A percentile compares a stretch with the other conserved stretches of the same genome.
Conservation (phyloP, 2,113 vertebrate genomes). For the Cygnus atratus region DNA sequence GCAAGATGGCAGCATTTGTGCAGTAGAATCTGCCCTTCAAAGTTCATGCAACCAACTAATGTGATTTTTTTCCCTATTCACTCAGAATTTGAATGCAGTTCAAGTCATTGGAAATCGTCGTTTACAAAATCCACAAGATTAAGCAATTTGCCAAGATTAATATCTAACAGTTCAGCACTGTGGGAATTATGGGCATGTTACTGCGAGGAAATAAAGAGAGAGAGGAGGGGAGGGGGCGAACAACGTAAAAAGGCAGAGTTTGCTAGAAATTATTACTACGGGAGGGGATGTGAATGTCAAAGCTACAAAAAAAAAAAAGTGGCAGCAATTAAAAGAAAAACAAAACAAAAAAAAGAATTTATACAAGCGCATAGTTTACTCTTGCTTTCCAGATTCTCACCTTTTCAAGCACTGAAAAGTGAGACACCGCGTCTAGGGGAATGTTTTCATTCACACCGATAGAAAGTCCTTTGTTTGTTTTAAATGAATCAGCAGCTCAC, state of each 20-base stretch:
- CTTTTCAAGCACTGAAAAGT: conserved; percentile 80
- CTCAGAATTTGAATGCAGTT: conserved; percentile 78
- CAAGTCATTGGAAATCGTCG: conserved; percentile 74
- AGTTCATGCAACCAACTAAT: conserved; percentile 84
- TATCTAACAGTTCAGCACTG: conserved; percentile 78
- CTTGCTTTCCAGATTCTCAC: conserved; percentile 82
- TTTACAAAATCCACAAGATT: conserved; percentile 81
- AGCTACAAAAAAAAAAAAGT: conserved; percentile 62
- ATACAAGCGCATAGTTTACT: conserved; percentile 83
- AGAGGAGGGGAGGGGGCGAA: not conserved
- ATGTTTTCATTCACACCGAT: conserved; percentile 82
- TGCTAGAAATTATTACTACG: conserved; percentile 72
- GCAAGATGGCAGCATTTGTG: conserved; percentile 84
- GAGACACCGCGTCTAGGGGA: conserved; percentile 83
- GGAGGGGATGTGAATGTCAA: conserved; percentile 72
- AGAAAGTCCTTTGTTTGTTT: conserved; percentile 72
- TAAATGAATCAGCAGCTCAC: conserved; percentile 85
- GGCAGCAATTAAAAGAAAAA: conserved; percentile 55
- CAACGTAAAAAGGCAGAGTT: conserved; percentile 72
- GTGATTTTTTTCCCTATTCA: conserved; percentile 69
- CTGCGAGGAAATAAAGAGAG: conserved; percentile 52
- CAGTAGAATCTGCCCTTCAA: conserved; percentile 80
- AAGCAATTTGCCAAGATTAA: conserved; percentile 81
- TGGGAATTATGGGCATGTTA: conserved; percentile 71
- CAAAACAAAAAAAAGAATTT: conserved; percentile 54